These are phyloP conservation scores for Egretta garzetta DNA, from an alignment of 2,113 vertebrate genomes.

Conservation along the genomic window DNA sequence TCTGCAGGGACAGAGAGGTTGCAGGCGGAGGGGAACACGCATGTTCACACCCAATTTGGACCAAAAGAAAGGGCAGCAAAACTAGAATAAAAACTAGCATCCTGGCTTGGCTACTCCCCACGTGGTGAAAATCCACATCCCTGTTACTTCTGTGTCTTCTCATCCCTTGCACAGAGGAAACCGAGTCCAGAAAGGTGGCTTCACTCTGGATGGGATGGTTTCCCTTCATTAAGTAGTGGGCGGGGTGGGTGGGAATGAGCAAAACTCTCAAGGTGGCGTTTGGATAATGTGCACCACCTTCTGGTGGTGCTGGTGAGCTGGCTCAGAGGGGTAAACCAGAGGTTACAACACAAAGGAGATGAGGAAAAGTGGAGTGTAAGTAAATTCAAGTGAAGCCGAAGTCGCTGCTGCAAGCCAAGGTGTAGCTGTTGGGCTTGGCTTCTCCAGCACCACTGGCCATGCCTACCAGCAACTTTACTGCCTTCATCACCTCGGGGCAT, in stretches of 20 bases:
- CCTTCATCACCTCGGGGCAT: background rate
- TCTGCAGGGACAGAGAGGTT: background rate
- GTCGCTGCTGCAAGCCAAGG: background rate
- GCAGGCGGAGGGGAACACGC: background rate
- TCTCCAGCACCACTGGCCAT: background rate
- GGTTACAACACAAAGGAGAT: background rate
- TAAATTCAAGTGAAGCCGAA: background rate
- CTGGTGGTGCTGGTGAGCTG: background rate
- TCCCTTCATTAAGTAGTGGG: background rate
- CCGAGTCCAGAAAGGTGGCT: background rate
- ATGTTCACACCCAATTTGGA: background rate
- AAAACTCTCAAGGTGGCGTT: background rate
- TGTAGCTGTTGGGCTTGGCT: background rate
- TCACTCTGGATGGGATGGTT: background rate
- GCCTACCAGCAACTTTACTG: background rate
- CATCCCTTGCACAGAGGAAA: background rate
- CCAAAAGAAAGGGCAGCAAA: background rate
- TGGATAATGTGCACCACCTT: background rate
- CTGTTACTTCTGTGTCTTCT: background rate
- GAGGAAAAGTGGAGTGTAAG: background rate
- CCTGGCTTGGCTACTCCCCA: background rate
- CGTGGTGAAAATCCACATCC: background rate
- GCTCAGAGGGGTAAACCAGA: background rate
- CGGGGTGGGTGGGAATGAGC: accelerated
- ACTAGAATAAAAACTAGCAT: background rate